Conservation (phyloP, 2,113 vertebrate species). For the Dunckerocampus dactyliophorus region DNA sequence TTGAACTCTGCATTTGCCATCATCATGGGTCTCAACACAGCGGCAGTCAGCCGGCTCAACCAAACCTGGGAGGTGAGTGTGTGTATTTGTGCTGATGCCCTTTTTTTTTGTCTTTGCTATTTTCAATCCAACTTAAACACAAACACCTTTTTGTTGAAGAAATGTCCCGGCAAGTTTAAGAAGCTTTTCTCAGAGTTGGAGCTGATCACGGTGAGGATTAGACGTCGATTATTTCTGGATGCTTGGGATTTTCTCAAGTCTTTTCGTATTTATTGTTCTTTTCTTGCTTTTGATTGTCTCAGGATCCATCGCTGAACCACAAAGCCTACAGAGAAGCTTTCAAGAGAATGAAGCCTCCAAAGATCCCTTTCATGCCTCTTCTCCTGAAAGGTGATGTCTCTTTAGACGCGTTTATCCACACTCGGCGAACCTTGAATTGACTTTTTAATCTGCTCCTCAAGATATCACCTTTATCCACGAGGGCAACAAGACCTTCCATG, state of each 20-base stretch:
- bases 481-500: constrained; percentile 98
- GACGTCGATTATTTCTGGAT: background rate
- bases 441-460: constrained; percentile 55
- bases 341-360: constrained; percentile 97
- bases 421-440: too few relatives aligned
- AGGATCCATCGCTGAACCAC: constrained; percentile 98
- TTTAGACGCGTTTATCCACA: background rate
- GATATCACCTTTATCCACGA: constrained; percentile 98
- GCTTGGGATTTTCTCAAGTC: background rate
- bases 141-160: constrained; percentile 65
- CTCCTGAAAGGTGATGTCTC: constrained; percentile 86
- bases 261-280: background rate
- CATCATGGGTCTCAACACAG: constrained; percentile 98
- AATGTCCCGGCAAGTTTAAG: constrained; percentile 98
- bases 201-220: constrained; percentile 83
- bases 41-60: constrained; percentile 90
- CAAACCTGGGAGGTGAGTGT: constrained; percentile 94
- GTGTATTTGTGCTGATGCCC: background rate
- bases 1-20: constrained; percentile 97
- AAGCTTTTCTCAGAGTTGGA: constrained; percentile 98
- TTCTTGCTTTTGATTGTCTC: background rate
- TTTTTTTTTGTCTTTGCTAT: background rate
- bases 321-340: constrained; percentile 97
- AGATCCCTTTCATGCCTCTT: constrained; percentile 98
- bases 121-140: background rate